Conservation (phyloP, 2,888 invertebrate species). For the Ischnus inquisitorius region DNA sequence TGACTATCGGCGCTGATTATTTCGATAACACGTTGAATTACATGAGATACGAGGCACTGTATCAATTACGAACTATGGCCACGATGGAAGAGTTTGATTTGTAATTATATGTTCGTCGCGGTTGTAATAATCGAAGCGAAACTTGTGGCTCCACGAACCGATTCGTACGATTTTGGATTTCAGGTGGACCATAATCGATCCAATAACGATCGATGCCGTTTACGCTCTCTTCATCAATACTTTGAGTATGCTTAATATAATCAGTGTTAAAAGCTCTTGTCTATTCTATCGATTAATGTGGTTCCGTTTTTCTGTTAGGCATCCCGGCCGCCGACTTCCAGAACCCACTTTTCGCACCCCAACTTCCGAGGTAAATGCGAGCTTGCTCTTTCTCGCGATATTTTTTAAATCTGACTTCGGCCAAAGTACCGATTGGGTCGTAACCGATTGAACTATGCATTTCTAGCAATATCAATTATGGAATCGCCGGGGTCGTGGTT, state of each 20-base stretch:
- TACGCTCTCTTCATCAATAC: slow-evolving; percentile 73
- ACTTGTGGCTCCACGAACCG: background rate
- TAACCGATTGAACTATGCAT: background rate
- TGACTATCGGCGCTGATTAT: slow-evolving; percentile 52
- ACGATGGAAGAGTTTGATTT: background rate
- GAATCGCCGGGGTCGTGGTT: slow-evolving; percentile 49
- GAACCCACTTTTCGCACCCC: slow-evolving; percentile 48
- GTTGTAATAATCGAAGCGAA: background rate
- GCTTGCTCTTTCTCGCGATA: background rate
- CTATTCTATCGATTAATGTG: background rate
- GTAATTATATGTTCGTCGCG: slow-evolving; percentile 6
- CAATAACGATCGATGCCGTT: slow-evolving; percentile 84
- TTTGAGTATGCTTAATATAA: slow-evolving; percentile 50
- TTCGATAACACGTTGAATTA: slow-evolving; percentile 59
- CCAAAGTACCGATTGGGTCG: no score
- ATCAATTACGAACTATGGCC: background rate
- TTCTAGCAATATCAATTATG: slow-evolving; percentile 62
- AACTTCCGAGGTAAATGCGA: slow-evolving; percentile 43
- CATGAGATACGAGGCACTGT: slow-evolving; percentile 43
- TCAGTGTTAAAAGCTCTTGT: background rate
- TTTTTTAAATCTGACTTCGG: background rate
- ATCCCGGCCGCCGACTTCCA: slow-evolving; percentile 57
- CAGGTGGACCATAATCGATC: slow-evolving; percentile 78
- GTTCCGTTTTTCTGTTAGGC: slow-evolving; percentile 20
- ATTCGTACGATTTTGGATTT: background rate